Conservation (phyloP, 1,140 invertebrate species). For the Bacillus rossius region DNA sequence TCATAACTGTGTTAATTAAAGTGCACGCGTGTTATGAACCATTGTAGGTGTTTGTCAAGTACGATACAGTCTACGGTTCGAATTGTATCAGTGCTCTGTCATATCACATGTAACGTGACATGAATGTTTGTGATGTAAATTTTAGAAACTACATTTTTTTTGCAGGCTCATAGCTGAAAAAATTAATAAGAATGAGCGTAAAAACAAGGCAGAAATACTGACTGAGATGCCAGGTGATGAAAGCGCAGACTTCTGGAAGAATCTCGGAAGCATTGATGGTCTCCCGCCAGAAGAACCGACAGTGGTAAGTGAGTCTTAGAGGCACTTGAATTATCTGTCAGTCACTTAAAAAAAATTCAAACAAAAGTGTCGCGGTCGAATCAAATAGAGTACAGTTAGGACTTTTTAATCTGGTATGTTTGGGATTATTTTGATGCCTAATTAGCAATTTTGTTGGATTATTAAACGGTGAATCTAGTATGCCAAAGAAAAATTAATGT, state of each 20-base stretch:
- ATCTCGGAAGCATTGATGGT: constrained; percentile 52
- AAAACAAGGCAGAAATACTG: constrained; percentile 88
- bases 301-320: constrained; percentile 11
- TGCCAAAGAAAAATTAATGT: too few species aligned
- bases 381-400: too few species aligned
- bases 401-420: background rate
- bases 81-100: too few species aligned
- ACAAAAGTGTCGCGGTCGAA: constrained; percentile 29
- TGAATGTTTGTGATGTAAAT: too few species aligned
- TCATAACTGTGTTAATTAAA: too few species aligned
- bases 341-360: constrained; percentile 32
- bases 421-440: too few species aligned
- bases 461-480: too few species aligned
- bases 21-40: too few species aligned
- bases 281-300: constrained; percentile 9
- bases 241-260: constrained; percentile 76
- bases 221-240: constrained; percentile 80
- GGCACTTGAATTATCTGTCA: background rate
- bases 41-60: too few species aligned
- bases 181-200: constrained; percentile 98
- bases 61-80: too few species aligned
- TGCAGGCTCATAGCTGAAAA: constrained; percentile 89
- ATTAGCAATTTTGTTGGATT: too few species aligned
- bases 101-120: too few species aligned
- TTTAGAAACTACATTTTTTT: constrained; percentile 8